Percentiles rank a stretch among this genome's conserved stretches.
These are phyloP conservation scores for Percina caprodes DNA, from an alignment of 2,113 vertebrate species.

Conservation along the genomic window DNA sequence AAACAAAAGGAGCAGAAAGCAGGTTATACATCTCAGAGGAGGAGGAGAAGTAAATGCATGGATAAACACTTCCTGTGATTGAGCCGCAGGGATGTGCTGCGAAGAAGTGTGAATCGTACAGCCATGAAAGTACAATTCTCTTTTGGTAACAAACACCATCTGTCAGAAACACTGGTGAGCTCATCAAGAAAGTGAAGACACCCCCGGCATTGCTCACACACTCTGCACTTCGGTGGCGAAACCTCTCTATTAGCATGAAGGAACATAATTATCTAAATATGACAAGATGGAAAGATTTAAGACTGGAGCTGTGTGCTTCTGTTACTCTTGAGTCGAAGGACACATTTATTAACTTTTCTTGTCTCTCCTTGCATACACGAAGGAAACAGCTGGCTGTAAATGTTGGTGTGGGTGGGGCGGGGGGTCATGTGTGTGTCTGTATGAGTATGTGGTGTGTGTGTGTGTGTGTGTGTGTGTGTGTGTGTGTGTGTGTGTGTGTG, in stretches of 20 bases:
- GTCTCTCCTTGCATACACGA: conserved; percentile 21
- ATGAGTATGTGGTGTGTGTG: background rate
- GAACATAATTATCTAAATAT: conserved; percentile 41
- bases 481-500: background rate
- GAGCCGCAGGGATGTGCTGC: conserved; percentile 51
- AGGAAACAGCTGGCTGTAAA: conserved; percentile 37
- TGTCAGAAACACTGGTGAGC: conserved; percentile 64
- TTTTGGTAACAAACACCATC: conserved; percentile 74
- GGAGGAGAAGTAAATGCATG: conserved; percentile 47
- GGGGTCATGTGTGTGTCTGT: background rate
- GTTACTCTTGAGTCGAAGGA: background rate
- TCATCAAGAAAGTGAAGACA: conserved; percentile 58
- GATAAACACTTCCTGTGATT: conserved; percentile 61
- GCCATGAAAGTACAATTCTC: conserved; percentile 64
- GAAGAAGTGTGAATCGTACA: conserved; percentile 45
- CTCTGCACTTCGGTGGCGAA: conserved; percentile 40
- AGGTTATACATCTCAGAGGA: conserved; percentile 50
- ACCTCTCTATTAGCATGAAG: conserved; percentile 42
- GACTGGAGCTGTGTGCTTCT: conserved; percentile 1
- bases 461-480: background rate
- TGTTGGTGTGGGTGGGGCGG: background rate
- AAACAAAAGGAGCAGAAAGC: conserved; percentile 24
- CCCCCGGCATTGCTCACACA: conserved; percentile 41
- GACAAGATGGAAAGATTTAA: conserved; percentile 34
- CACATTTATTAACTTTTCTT: conserved; percentile 9